These are phyloP conservation scores for Tuberolachnus salignus DNA, from an alignment of 2,888 invertebrate genomes.

Conservation along the genomic window DNA sequence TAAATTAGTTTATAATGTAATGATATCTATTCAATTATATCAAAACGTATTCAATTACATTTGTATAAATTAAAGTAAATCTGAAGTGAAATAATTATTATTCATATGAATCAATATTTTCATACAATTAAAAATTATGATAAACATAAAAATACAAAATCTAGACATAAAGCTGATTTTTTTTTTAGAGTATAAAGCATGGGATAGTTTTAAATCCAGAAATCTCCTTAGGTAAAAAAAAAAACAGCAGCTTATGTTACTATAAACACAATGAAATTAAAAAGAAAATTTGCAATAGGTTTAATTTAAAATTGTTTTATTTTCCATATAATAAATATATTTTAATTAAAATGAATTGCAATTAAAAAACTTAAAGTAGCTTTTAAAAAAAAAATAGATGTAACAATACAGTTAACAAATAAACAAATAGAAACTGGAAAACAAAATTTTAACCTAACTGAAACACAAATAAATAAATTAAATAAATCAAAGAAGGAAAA, in stretches of 20 bases:
- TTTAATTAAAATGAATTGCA: not conserved
- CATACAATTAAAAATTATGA: too few species aligned
- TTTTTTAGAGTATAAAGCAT: not conserved
- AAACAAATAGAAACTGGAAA: not conserved
- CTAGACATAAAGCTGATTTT: too few species aligned
- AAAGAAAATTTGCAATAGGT: not conserved
- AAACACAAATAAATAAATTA: not conserved
- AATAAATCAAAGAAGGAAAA: not conserved
- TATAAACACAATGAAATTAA: not conserved
- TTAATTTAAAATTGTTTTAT: not conserved
- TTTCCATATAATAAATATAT: not conserved
- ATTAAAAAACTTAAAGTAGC: not conserved
- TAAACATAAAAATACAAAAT: too few species aligned
- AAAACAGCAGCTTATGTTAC: not conserved
- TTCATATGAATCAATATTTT: too few species aligned
- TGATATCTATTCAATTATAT: too few species aligned
- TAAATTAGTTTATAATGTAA: too few species aligned
- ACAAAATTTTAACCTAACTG: not conserved
- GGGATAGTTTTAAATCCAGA: not conserved
- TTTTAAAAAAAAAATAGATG: not conserved
- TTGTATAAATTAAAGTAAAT: too few species aligned
- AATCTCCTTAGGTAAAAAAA: not conserved
- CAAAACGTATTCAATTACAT: too few species aligned
- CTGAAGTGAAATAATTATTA: too few species aligned
- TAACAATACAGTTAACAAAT: not conserved